Evolutionary conservation across 1,140 invertebrate genomes (phyloP).

Genomic region (Glomeris maerens): DNA sequence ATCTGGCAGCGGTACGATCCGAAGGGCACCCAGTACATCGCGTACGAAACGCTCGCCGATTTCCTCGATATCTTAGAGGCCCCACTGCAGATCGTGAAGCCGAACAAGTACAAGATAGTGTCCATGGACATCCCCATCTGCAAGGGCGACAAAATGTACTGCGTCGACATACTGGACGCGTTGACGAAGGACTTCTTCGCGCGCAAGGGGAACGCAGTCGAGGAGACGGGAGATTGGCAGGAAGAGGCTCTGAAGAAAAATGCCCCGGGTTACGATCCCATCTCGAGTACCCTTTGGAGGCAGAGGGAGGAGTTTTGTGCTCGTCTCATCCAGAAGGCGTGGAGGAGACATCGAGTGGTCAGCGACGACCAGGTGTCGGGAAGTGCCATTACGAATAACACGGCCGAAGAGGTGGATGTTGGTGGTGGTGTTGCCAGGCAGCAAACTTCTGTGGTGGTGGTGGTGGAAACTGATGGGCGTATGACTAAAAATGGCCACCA

Average conservation of each 20-base stretch:
- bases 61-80: slow-evolving; percentile 89
- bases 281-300: slow-evolving; percentile 82
- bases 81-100: slow-evolving; percentile 89
- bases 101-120: slow-evolving; percentile 97
- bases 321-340: slow-evolving; percentile 83
- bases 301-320: slow-evolving; percentile 93
- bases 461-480: slow-evolving; percentile 64
- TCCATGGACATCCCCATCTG: slow-evolving; percentile 98
- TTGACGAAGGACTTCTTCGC: slow-evolving; percentile 85
- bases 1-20: slow-evolving; percentile 98
- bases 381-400: slow-evolving; percentile 21
- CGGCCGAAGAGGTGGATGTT: too few species aligned
- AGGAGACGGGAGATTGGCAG: slow-evolving; percentile 74
- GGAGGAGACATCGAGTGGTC: slow-evolving; percentile 52
- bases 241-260: slow-evolving; percentile 36
- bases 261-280: slow-evolving; percentile 67
- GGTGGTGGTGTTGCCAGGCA: slow-evolving; percentile 33
- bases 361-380: slow-evolving; percentile 17
- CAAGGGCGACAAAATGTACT: slow-evolving; percentile 90
- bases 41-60: slow-evolving; percentile 80
- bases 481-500: slow-evolving; percentile 69
- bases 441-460: slow-evolving; percentile 58
- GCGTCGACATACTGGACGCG: slow-evolving; percentile 93
- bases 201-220: slow-evolving; percentile 56
- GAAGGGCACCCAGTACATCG: slow-evolving; percentile 91